These are phyloP conservation scores for Bostrychus sinensis DNA, from an alignment of 2,113 vertebrate species.

Conservation along the genomic window DNA sequence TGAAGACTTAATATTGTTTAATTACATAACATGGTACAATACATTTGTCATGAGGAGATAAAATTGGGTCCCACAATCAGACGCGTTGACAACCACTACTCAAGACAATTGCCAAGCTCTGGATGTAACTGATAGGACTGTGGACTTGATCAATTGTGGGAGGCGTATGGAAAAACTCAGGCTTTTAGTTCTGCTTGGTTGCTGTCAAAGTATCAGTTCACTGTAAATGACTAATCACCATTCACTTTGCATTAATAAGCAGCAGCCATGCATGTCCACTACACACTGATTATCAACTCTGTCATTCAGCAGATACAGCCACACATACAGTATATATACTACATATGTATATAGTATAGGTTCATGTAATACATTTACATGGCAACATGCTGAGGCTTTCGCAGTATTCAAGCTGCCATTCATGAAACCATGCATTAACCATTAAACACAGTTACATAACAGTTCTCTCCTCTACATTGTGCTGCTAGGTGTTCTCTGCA, in stretches of 20 bases:
- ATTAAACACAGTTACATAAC: slow-evolving; percentile 14
- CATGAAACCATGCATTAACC: neutral
- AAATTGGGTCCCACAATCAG: too few relatives aligned
- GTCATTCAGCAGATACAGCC: too few relatives aligned
- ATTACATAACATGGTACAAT: too few relatives aligned
- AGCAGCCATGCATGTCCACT: neutral
- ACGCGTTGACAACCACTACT: too few relatives aligned
- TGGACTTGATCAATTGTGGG: neutral
- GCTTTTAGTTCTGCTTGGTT: neutral
- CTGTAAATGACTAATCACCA: neutral
- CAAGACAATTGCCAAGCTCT: neutral
- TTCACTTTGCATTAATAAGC: neutral
- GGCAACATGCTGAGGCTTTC: too few relatives aligned
- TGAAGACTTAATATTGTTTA: neutral
- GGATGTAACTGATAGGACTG: slow-evolving; percentile 9
- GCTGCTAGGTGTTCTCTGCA: slow-evolving; percentile 26
- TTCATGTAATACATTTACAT: too few relatives aligned
- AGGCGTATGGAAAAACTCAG: neutral
- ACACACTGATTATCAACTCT: neutral
- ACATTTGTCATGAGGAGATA: too few relatives aligned
- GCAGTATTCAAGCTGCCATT: neutral
- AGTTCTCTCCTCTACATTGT: neutral
- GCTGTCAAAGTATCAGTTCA: neutral
- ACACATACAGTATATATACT: too few relatives aligned
- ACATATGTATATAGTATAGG: too few relatives aligned